phyloP scores from a whole-genome alignment of 2,113 vertebrate genomes.

The Salvelinus fontinalis region DNA sequence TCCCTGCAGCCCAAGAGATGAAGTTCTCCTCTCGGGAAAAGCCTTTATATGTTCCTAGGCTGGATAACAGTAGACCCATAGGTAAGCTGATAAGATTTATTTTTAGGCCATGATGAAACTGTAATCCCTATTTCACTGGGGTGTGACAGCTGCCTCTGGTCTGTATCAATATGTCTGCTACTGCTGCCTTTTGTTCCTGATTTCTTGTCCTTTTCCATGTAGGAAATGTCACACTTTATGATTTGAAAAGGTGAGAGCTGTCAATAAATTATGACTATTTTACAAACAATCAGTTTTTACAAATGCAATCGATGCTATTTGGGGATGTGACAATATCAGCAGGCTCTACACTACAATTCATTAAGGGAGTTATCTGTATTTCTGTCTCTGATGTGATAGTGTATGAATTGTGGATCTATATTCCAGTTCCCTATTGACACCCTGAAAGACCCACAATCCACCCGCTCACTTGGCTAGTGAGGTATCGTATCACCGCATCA shows the following conservation, averaged over 20 bases:
- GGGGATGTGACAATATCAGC: no score
- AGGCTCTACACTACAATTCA: no score
- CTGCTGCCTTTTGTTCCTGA: not conserved
- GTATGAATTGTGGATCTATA: not conserved
- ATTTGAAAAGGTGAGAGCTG: not conserved
- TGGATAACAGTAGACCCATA: constrained; percentile 77
- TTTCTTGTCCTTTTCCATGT: not conserved
- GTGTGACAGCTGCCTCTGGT: constrained; percentile 64
- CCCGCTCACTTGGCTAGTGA: not conserved
- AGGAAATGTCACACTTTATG: not conserved
- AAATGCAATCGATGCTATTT: not conserved
- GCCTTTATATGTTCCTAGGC: constrained; percentile 67
- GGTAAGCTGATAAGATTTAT: constrained; percentile 84
- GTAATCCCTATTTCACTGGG: constrained; percentile 70
- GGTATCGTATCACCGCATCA: not conserved
- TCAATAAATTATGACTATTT: no score
- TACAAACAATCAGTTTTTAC: not conserved
- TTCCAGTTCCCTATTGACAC: not conserved
- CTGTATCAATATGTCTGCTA: constrained; percentile 14
- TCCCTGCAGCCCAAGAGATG: constrained; percentile 68
- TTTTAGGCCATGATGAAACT: constrained; percentile 69
- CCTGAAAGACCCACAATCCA: not conserved
- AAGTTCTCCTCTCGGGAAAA: constrained; percentile 72
- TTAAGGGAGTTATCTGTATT: not conserved
- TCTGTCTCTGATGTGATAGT: not conserved